Conservation (phyloP, 1,140 invertebrate species). For the Ceratosolen fusciceps region DNA sequence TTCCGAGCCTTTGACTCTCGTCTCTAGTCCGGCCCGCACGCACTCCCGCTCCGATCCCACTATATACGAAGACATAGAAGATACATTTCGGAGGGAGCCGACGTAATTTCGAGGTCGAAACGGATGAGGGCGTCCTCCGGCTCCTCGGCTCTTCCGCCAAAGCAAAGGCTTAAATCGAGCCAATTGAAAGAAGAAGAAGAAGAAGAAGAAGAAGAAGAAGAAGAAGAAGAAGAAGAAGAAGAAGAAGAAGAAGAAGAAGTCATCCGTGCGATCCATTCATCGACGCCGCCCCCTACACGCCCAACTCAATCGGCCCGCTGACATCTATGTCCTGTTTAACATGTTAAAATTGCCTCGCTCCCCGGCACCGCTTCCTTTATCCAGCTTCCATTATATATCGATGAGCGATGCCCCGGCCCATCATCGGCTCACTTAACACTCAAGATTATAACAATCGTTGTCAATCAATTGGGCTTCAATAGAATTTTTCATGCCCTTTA, state of each 20-base stretch:
- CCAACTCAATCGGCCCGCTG: not conserved
- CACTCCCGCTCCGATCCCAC: not conserved
- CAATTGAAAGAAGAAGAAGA: no score
- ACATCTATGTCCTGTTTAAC: not conserved
- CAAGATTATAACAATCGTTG: conserved; percentile 40
- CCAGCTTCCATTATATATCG: no score
- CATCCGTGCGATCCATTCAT: conserved; percentile 34
- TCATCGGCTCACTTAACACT: conserved; percentile 9
- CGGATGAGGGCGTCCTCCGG: not conserved
- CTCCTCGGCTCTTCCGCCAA: no score
- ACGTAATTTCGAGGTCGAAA: not conserved
- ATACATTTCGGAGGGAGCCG: not conserved
- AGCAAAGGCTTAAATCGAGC: no score
- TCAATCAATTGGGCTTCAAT: conserved; percentile 50
- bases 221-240: no score
- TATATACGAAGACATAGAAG: no score
- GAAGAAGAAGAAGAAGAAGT: not conserved
- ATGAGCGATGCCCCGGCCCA: not conserved
- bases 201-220: no score
- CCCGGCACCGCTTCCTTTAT: not conserved
- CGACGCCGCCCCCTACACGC: not conserved
- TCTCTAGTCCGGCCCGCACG: not conserved
- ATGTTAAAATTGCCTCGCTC: no score
- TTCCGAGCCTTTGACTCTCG: not conserved
- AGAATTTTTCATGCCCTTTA: conserved; percentile 4